Evolutionary conservation across 2,797 vertebrate species (phyloP).

Genomic region (Hafferia zeledoni): DNA sequence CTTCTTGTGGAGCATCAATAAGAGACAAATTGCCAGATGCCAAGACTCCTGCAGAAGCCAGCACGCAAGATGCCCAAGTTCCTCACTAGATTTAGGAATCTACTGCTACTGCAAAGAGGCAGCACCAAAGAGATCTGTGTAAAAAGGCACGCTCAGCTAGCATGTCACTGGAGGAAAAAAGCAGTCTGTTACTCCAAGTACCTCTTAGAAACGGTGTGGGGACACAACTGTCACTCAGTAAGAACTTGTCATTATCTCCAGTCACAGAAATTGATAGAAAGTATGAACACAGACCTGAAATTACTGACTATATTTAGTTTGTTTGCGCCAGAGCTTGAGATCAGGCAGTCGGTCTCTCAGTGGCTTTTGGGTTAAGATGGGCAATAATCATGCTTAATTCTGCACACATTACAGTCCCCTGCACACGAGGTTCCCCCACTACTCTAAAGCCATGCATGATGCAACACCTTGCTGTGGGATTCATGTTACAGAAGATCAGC

Average conservation of each 20-base stretch:
- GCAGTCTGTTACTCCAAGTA: neutral
- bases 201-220: neutral
- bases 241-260: neutral
- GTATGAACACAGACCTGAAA: neutral
- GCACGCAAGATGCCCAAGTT: neutral
- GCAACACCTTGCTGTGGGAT: neutral
- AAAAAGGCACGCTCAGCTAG: neutral
- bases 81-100: neutral
- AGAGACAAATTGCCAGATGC: neutral
- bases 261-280: neutral
- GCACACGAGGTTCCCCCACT: neutral
- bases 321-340: neutral
- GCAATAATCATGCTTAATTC: neutral
- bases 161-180: neutral
- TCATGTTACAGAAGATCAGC: neutral
- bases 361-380: neutral
- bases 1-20: neutral
- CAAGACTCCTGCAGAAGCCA: neutral
- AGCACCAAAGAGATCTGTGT: neutral
- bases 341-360: rapidly evolving
- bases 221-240: neutral
- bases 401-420: rapidly evolving
- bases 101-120: neutral
- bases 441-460: neutral
- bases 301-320: neutral